Evolutionary conservation across 53 echinoderm and acorn worm genomes (phyloP).

Genomic region (Patiria pectinifera): DNA sequence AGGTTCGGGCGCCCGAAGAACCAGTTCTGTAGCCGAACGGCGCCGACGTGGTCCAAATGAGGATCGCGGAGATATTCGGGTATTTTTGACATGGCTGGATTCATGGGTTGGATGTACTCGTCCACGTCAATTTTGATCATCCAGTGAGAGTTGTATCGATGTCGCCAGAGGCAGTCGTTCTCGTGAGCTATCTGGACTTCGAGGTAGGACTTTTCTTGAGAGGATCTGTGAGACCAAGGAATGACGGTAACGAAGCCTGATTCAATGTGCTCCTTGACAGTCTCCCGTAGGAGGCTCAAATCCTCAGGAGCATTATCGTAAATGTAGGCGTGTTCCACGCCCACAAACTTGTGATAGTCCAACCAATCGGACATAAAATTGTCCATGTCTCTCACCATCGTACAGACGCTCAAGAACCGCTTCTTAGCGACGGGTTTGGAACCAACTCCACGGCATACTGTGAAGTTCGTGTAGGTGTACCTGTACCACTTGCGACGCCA

Average conservation of each 20-base stretch:
- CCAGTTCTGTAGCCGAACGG: slow-evolving; percentile 82
- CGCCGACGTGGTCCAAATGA: slow-evolving; percentile 51
- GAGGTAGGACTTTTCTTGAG: slow-evolving; percentile 71
- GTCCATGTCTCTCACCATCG: slow-evolving; percentile 80
- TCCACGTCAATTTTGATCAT: no score
- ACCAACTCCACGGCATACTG: slow-evolving; percentile 70
- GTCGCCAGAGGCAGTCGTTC: slow-evolving; percentile 92
- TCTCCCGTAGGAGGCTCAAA: slow-evolving; percentile 54
- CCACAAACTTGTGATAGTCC: slow-evolving; percentile 72
- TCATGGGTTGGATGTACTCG: slow-evolving; percentile 82
- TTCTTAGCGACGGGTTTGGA: slow-evolving; percentile 19
- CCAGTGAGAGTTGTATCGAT: slow-evolving; percentile 53
- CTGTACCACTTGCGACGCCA: slow-evolving; percentile 50
- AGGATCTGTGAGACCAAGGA: slow-evolving; percentile 77
- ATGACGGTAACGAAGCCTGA: slow-evolving; percentile 79
- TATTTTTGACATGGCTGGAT: slow-evolving; percentile 60
- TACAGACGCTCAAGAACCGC: slow-evolving; percentile 75
- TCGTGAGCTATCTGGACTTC: slow-evolving; percentile 92
- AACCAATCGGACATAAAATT: slow-evolving; percentile 80
- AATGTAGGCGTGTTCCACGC: slow-evolving; percentile 80
- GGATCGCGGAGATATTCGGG: slow-evolving; percentile 72
- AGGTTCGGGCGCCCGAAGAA: slow-evolving; percentile 84
- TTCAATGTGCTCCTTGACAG: slow-evolving; percentile 66
- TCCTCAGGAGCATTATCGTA: slow-evolving; percentile 81
- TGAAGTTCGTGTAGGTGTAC: slow-evolving; percentile 67